phyloP scores from a whole-genome alignment of 2,113 vertebrate genomes.

The Motacilla tschutschensis region DNA sequence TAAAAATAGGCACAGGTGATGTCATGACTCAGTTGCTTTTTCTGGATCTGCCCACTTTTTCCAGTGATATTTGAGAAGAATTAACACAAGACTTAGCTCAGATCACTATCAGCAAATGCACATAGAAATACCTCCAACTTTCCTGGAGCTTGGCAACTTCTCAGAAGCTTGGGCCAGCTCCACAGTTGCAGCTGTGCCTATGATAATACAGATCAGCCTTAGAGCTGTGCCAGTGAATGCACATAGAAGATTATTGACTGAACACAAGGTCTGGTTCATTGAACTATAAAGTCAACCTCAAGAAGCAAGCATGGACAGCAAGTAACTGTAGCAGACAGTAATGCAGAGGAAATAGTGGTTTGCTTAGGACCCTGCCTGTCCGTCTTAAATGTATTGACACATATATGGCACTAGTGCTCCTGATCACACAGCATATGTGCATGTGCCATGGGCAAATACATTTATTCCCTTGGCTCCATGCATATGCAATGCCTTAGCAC shows the following conservation, averaged over 20 bases:
- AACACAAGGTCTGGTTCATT: background rate
- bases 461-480: background rate
- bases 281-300: background rate
- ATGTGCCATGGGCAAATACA: background rate
- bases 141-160: background rate
- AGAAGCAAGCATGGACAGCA: background rate
- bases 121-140: background rate
- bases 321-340: background rate
- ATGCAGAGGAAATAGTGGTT: background rate
- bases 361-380: background rate
- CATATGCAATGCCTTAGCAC: rapidly evolving
- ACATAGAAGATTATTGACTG: background rate
- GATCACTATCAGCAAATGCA: background rate
- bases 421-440: background rate
- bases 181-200: background rate
- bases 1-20: background rate
- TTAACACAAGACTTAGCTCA: background rate
- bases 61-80: background rate
- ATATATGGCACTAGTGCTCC: background rate
- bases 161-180: background rate
- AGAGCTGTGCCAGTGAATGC: background rate
- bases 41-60: background rate
- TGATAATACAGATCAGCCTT: background rate
- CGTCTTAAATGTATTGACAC: background rate
- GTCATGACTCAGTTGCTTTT: background rate